A percentile compares a stretch with the other conserved stretches of the same genome.
Conservation (phyloP, 2,888 invertebrate genomes). For the Drosophila longiperda region DNA sequence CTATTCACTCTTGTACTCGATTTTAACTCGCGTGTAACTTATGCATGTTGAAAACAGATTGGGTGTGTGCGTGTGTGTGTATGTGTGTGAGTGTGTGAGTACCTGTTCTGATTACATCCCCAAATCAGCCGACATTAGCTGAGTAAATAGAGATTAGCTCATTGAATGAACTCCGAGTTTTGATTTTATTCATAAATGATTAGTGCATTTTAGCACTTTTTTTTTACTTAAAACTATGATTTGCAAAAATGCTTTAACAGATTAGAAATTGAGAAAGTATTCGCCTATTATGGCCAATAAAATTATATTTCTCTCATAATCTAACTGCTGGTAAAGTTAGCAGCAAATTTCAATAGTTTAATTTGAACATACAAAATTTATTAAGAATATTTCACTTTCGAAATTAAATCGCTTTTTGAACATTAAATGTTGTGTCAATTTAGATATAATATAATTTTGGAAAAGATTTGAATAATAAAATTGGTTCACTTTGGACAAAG, state of each 20-base stretch:
- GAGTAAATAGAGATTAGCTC: background rate
- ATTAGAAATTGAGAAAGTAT: background rate
- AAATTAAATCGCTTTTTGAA: background rate
- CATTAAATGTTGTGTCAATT: background rate
- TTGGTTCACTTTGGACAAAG: background rate
- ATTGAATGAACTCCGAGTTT: background rate
- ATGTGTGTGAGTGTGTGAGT: conserved; percentile 1
- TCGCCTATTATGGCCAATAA: background rate
- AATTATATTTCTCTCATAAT: background rate
- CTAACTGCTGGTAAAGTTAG: background rate
- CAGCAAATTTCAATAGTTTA: background rate
- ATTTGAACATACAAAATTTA: background rate
- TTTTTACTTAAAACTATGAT: background rate
- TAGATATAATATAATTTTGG: background rate
- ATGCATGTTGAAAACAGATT: conserved; percentile 14
- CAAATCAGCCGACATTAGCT: background rate
- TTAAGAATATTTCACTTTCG: background rate
- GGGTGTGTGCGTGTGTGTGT: background rate
- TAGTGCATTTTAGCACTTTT: background rate
- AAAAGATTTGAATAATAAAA: background rate
- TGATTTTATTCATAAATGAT: background rate
- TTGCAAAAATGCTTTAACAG: background rate
- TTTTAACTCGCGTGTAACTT: conserved; percentile 18
- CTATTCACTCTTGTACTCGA: conserved; percentile 6
- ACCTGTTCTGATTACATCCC: conserved; percentile 8